Conservation (phyloP, 2,113 vertebrate species). For the Pelusios castaneus region DNA sequence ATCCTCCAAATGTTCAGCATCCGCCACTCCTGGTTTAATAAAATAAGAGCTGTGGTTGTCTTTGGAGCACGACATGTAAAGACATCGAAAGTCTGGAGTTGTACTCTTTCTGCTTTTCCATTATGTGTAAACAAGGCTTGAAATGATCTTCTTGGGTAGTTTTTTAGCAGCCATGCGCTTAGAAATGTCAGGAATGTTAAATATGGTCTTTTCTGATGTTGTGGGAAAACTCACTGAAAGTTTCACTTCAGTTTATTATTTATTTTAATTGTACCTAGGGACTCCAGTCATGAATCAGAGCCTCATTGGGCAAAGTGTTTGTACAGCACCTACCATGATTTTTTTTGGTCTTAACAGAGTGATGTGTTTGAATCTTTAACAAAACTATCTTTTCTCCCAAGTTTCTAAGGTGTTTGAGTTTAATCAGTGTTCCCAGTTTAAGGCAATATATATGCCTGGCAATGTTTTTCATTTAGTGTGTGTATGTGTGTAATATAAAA, state of each 20-base stretch:
- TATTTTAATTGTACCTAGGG: slow-evolving; percentile 23
- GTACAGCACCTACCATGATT: slow-evolving; percentile 32
- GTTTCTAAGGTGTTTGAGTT: slow-evolving; percentile 39
- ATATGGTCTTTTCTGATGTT: slow-evolving; percentile 38
- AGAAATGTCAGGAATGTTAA: slow-evolving; percentile 49
- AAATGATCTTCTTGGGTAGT: slow-evolving; percentile 1
- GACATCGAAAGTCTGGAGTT: slow-evolving; percentile 41
- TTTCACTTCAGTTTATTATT: slow-evolving; percentile 4
- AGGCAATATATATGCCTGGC: slow-evolving; percentile 5
- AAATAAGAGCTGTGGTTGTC: background rate
- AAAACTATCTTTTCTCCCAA: slow-evolving; percentile 50
- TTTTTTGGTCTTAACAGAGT: slow-evolving; percentile 60
- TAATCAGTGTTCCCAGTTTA: slow-evolving; percentile 37
- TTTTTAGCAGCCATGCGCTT: slow-evolving; percentile 2
- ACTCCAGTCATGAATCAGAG: background rate
- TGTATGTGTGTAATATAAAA: too few relatives aligned
- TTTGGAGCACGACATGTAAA: slow-evolving; percentile 21
- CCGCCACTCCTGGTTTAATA: slow-evolving; percentile 56
- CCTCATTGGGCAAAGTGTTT: background rate
- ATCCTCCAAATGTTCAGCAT: slow-evolving; percentile 58
- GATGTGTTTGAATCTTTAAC: slow-evolving; percentile 49
- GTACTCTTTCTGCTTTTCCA: slow-evolving; percentile 19
- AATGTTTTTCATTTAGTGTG: too few relatives aligned
- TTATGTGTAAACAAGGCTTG: background rate
- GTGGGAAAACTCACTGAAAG: background rate